These are phyloP conservation scores for Hippopotamyrus pictus DNA, from an alignment of 2,797 vertebrate species.

Conservation along the genomic window DNA sequence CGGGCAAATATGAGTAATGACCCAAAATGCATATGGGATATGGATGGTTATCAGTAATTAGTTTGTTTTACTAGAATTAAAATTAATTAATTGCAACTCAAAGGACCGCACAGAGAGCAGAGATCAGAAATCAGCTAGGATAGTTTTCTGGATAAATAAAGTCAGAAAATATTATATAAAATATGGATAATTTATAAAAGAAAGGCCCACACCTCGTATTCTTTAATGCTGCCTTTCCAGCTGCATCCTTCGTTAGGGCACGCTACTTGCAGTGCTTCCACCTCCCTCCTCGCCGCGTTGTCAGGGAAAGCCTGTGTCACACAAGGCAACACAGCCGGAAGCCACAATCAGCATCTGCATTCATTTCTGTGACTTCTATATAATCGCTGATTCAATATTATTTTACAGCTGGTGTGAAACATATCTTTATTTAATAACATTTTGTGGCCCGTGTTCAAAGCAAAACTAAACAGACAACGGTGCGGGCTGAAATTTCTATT, in stretches of 20 bases:
- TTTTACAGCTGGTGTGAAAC: neutral
- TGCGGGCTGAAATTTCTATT: neutral
- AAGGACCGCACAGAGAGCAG: neutral
- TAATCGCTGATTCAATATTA: neutral
- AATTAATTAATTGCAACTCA: neutral
- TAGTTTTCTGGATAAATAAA: neutral
- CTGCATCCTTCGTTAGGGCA: slow-evolving; percentile 81
- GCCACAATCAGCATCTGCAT: neutral
- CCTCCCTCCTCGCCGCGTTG: slow-evolving; percentile 89
- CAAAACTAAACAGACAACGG: neutral
- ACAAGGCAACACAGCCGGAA: neutral
- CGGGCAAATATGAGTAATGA: neutral
- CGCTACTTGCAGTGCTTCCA: slow-evolving; percentile 81
- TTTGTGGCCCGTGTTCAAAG: neutral
- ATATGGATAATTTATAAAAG: neutral
- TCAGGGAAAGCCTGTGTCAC: slow-evolving; percentile 82
- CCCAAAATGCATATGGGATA: neutral
- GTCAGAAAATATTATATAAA: neutral
- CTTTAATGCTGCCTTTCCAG: slow-evolving; percentile 89
- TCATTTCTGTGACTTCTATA: neutral
- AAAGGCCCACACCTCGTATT: slow-evolving; percentile 76
- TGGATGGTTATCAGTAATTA: neutral
- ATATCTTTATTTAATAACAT: neutral
- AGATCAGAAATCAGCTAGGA: neutral
- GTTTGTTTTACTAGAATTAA: neutral